Conservation (phyloP, 2,797 vertebrate species). For the Acrocephalus scirpaceus region DNA sequence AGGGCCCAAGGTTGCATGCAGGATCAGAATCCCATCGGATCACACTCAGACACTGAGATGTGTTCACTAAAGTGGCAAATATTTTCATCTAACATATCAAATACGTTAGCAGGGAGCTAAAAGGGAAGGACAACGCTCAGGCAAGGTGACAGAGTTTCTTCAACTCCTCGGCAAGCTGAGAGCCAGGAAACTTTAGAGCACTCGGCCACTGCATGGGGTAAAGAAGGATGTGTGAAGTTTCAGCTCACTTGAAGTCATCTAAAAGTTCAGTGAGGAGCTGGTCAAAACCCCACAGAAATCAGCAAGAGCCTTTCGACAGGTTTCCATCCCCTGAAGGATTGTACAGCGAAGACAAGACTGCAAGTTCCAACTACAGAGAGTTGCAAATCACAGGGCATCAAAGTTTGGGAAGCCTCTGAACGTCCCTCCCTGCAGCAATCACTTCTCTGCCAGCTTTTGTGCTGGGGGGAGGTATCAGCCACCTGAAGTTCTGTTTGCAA, state of each 20-base stretch:
- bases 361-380: constrained; percentile 52
- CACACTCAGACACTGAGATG: neutral
- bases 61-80: neutral
- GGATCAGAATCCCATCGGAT: neutral
- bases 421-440: constrained; percentile 51
- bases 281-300: constrained; percentile 34
- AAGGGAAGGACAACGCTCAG: neutral
- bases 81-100: neutral
- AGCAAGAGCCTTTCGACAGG: neutral
- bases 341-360: neutral
- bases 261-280: constrained; percentile 13
- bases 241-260: constrained; percentile 5
- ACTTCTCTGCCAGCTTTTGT: neutral
- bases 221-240: constrained; percentile 9
- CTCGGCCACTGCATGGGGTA: neutral
- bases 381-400: constrained; percentile 58
- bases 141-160: constrained; percentile 1
- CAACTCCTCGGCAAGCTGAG: neutral
- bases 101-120: neutral
- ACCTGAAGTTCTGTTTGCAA: constrained; percentile 36
- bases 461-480: neutral
- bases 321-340: constrained; percentile 3
- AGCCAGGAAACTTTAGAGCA: neutral
- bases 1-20: neutral
- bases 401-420: constrained; percentile 59